A percentile compares a stretch with the other conserved stretches of the same genome.
Evolutionary conservation across 2,888 invertebrate genomes (phyloP).

Genomic region (Platerodrilus igneus): DNA sequence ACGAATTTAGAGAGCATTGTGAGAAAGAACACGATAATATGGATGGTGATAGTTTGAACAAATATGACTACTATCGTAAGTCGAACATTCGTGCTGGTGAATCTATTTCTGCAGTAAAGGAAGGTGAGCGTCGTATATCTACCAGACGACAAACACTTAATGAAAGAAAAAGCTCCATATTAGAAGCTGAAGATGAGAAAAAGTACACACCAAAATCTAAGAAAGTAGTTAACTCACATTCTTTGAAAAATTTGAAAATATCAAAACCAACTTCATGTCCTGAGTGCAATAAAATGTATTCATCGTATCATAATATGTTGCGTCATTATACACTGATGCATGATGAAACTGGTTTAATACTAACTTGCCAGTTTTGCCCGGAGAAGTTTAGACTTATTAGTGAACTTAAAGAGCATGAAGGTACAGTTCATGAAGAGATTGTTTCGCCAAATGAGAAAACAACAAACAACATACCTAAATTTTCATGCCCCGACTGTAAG

Average conservation of each 20-base stretch:
- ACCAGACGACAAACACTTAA: constrained; percentile 10
- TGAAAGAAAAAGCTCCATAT: neutral
- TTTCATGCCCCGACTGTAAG: constrained; percentile 59
- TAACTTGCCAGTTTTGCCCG: constrained; percentile 59
- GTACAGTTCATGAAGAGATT: constrained; percentile 36
- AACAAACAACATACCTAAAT: constrained; percentile 55
- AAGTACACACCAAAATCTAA: constrained; percentile 5
- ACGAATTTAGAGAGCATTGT: constrained; percentile 42
- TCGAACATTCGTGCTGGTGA: constrained; percentile 8
- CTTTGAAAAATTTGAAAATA: constrained; percentile 11
- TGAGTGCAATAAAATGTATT: constrained; percentile 54
- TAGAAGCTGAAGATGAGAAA: constrained; percentile 12
- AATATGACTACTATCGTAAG: constrained; percentile 31
- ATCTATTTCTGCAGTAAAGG: neutral
- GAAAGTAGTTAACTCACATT: constrained; percentile 7
- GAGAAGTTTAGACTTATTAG: constrained; percentile 54
- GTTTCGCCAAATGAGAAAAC: constrained; percentile 29
- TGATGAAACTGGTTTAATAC: constrained; percentile 50
- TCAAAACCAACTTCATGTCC: constrained; percentile 45
- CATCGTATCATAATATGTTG: constrained; percentile 54
- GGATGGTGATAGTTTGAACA: constrained; percentile 28
- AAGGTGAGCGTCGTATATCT: neutral
- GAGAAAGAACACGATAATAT: constrained; percentile 38
- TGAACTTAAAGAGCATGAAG: constrained; percentile 57
- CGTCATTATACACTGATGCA: constrained; percentile 53